phyloP scores from a whole-genome alignment of 2,888 invertebrate genomes.

The Trissonchulus sp. region DNA sequence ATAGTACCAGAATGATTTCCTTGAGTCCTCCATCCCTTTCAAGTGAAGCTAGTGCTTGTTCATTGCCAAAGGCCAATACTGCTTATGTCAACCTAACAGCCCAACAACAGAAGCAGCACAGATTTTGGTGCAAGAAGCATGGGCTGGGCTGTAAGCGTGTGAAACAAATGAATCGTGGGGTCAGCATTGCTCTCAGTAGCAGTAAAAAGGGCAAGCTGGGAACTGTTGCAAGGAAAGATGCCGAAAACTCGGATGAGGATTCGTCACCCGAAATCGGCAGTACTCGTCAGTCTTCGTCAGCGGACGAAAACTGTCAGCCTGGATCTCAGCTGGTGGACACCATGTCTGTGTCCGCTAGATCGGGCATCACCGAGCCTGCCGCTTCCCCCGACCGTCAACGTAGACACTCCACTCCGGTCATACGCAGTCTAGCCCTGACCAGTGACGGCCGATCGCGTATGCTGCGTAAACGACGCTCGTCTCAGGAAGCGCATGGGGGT shows the following conservation, averaged over 20 bases:
- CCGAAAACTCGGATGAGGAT: not conserved
- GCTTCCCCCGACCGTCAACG: not conserved
- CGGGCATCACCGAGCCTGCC: not conserved
- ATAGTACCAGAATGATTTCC: not conserved
- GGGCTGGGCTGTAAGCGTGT: constrained; percentile 31
- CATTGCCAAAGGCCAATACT: not conserved
- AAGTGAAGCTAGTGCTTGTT: not conserved
- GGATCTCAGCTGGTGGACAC: no score
- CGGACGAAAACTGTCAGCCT: no score
- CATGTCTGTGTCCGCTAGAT: not conserved
- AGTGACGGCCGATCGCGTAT: constrained; percentile 4
- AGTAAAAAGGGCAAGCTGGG: not conserved
- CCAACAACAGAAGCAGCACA: not conserved
- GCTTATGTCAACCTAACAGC: not conserved
- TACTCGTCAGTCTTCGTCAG: no score
- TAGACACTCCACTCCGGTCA: not conserved
- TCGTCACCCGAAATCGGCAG: not conserved
- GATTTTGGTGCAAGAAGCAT: constrained; percentile 31
- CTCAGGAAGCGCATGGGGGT: not conserved
- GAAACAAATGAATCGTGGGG: constrained; percentile 20
- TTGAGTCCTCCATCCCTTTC: not conserved
- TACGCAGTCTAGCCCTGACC: not conserved
- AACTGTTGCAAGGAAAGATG: not conserved
- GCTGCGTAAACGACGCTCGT: not conserved
- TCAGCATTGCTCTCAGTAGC: not conserved